Percentiles rank a stretch among this genome's conserved stretches.
Evolutionary conservation across 2,113 vertebrate genomes (phyloP).

Genomic region (Paradoxurus hermaphroditus): DNA sequence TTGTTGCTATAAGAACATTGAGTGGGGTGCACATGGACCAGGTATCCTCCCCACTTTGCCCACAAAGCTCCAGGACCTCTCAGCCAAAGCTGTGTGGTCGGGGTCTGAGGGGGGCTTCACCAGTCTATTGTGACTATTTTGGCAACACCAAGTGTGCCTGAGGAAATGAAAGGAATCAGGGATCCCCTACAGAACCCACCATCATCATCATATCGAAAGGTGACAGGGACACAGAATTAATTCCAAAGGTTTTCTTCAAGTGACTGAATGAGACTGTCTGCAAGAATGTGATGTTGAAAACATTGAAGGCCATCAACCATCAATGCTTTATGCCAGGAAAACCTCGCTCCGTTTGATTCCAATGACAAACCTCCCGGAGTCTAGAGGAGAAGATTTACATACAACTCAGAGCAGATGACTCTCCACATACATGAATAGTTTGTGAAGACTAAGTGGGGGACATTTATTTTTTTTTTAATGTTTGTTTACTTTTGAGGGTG

Average conservation of each 20-base stretch:
- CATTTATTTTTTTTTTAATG: neutral
- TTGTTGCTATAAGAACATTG: neutral
- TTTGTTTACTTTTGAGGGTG: no score
- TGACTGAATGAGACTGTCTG: neutral
- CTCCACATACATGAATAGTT: neutral
- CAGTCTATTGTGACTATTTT: neutral
- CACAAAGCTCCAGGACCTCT: neutral
- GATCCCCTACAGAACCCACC: neutral
- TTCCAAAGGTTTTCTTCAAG: neutral
- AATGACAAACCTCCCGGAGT: neutral
- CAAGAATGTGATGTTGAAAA: constrained; percentile 1
- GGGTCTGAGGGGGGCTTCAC: neutral
- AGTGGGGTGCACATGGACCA: neutral
- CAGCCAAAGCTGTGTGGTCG: neutral
- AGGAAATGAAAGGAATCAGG: neutral
- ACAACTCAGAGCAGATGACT: neutral
- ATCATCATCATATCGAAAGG: neutral
- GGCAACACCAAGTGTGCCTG: neutral
- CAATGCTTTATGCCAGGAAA: neutral
- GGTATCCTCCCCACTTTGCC: neutral
- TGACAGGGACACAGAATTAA: neutral
- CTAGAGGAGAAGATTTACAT: neutral
- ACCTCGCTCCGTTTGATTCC: neutral
- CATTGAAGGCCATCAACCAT: neutral
- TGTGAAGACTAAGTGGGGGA: neutral